Base-by-base conservation (phyloP, 2,797 vertebrate genomes). In the Prionace glauca region DNA sequence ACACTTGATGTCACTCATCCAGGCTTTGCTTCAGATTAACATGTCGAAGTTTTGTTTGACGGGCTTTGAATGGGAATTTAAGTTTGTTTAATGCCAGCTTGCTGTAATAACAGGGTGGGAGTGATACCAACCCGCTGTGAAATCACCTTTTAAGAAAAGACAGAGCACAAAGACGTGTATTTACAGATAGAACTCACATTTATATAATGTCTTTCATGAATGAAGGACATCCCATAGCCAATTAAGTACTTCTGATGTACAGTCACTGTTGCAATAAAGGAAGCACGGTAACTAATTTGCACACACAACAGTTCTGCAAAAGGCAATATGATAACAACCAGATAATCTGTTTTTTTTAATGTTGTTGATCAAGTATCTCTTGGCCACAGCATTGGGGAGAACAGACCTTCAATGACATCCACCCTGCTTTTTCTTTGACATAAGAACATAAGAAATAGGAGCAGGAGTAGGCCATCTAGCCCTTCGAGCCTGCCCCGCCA, bases 11-110 rank as follows among this genome's bases (percentile, higher is more conserved):
- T 96, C 96, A 96, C 96, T 88, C 9, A 56, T 91, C 95, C 84
- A 97, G 96, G 96, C 96, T 90, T 96, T 95, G 96, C 96, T 95
- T 92, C 96, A 97, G 97, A 97, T 96, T 96, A 97, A 97, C 95
- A 95, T 96, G 96, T 95, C 96, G 96, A 96, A 96, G 96, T 97
- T 65, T 96, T 96, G 96, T 20, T 87, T 96, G 95, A 96, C 5
- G 96, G 95, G 95, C 96, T 97, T 96, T 95, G 95, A 96, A 96
- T 2, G 0, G 4, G 87, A 36, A 92, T 60, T 96, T 96, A 29
- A 95, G 96, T 96, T 96, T 96, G 95, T 96, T 96, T 96, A 96
- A 96, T 69, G 26, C 45, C n/a, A 96, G 96, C 95, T 95, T 96
- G 79, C 95, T 96, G 95, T 84, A 95, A 95, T 95, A 96, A 96